Evolutionary conservation across 2,888 invertebrate species (phyloP).

Genomic region (Toxonevra muliebris): DNA sequence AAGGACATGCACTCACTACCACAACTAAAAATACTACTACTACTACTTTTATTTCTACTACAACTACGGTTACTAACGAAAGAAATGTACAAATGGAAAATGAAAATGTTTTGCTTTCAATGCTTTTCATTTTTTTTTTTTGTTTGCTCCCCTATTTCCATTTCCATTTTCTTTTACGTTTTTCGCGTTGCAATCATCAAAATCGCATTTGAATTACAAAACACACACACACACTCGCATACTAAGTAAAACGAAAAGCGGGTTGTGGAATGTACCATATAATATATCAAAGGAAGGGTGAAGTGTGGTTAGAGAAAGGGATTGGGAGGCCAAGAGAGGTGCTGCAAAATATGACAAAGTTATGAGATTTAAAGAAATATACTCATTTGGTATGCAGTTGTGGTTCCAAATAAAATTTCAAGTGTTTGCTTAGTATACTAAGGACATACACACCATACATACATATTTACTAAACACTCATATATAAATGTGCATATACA

Average conservation of each 20-base stretch:
- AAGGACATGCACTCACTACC: neutral
- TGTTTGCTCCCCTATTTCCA: neutral
- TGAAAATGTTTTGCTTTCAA: neutral
- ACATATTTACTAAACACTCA: too few species aligned
- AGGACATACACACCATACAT: too few species aligned
- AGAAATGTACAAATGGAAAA: neutral
- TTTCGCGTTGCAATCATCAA: constrained; percentile 19
- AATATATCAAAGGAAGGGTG: too few species aligned
- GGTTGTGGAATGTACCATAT: too few species aligned
- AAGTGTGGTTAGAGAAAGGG: too few species aligned
- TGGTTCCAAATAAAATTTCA: constrained; percentile 21
- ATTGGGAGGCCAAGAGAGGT: too few species aligned
- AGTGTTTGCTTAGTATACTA: too few species aligned
- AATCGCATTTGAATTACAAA: constrained; percentile 17
- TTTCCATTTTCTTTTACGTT: too few species aligned
- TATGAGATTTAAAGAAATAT: neutral
- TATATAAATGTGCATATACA: too few species aligned
- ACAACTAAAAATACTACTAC: neutral
- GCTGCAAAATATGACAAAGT: too few species aligned
- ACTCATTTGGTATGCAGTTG: constrained; percentile 29
- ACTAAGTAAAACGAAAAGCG: too few species aligned
- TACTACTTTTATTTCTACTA: neutral
- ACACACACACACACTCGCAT: neutral
- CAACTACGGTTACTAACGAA: neutral
- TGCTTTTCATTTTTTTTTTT: neutral